Evolutionary conservation across 1,140 invertebrate species (phyloP).

Genomic region (Ridgeia piscesae): DNA sequence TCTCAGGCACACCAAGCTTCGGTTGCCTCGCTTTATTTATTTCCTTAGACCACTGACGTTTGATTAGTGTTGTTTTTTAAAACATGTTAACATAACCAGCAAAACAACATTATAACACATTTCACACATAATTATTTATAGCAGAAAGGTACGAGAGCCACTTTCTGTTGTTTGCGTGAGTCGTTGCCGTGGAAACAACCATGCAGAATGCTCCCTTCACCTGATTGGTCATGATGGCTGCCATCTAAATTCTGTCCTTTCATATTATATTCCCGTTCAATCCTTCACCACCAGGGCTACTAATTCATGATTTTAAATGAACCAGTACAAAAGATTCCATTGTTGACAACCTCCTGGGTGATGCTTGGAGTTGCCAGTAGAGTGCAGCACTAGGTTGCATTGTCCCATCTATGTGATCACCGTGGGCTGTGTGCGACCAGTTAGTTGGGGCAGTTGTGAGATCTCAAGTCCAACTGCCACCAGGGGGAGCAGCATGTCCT

Average conservation of each 20-base stretch:
- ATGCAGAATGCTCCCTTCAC: not conserved
- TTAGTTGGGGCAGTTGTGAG: conserved; percentile 80
- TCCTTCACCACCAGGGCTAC: not conserved
- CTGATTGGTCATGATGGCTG: not conserved
- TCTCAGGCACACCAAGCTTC: no score
- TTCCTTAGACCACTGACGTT: no score
- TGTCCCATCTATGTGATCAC: conserved; percentile 83
- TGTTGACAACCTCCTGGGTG: not conserved
- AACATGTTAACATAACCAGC: not conserved
- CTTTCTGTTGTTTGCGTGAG: not conserved
- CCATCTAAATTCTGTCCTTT: no score
- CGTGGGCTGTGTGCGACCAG: conserved; percentile 85
- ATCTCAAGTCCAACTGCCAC: conserved; percentile 85
- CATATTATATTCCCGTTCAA: not conserved
- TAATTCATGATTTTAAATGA: not conserved
- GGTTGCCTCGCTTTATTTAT: no score
- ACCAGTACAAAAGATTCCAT: not conserved
- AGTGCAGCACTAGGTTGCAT: not conserved
- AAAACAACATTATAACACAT: not conserved
- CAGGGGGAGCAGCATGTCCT: conserved; percentile 79
- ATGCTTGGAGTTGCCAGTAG: not conserved
- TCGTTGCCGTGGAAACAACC: not conserved
- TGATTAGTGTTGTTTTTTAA: no score
- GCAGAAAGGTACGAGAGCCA: not conserved
- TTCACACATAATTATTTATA: not conserved